phyloP scores from a whole-genome alignment of 2,797 vertebrate genomes.

The Myotis findleyi region DNA sequence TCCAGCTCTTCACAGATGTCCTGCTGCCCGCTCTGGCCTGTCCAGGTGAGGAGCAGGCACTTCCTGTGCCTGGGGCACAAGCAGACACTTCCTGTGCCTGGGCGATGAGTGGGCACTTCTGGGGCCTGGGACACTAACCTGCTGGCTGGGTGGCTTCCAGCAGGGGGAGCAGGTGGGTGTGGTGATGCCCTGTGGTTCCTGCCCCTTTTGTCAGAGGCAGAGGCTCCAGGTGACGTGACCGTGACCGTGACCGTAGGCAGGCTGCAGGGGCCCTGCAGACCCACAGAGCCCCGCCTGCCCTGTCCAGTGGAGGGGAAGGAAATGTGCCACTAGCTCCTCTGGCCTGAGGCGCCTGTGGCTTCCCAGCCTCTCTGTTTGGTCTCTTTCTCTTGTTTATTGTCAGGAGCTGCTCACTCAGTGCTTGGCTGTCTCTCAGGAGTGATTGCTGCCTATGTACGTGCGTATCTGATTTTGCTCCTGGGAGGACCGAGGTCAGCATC shows the following conservation, averaged over 20 bases:
- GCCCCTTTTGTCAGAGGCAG: not conserved
- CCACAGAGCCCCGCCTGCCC: not conserved
- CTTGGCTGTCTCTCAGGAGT: not conserved
- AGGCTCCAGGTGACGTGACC: not conserved
- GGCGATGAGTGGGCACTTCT: not conserved
- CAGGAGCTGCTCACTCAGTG: not conserved
- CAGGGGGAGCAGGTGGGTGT: not conserved
- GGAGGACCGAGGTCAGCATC: not conserved
- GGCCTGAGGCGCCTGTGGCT: not conserved
- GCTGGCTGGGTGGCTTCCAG: not conserved
- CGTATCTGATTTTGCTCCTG: not conserved
- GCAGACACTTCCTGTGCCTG: too few species aligned
- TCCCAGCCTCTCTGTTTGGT: not conserved
- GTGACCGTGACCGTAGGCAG: too few species aligned
- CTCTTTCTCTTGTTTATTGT: not conserved
- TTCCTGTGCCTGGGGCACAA: not conserved
- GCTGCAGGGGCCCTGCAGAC: not conserved
- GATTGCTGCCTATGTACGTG: not conserved
- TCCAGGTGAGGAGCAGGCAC: not conserved
- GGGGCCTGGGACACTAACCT: not conserved
- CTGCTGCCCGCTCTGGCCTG: not conserved
- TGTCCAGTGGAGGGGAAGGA: not conserved
- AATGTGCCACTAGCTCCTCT: not conserved
- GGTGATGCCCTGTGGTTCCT: not conserved
- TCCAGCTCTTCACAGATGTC: too few species aligned